Evolutionary conservation across 2,113 vertebrate genomes (phyloP).

Genomic region (Lampris incognitus): DNA sequence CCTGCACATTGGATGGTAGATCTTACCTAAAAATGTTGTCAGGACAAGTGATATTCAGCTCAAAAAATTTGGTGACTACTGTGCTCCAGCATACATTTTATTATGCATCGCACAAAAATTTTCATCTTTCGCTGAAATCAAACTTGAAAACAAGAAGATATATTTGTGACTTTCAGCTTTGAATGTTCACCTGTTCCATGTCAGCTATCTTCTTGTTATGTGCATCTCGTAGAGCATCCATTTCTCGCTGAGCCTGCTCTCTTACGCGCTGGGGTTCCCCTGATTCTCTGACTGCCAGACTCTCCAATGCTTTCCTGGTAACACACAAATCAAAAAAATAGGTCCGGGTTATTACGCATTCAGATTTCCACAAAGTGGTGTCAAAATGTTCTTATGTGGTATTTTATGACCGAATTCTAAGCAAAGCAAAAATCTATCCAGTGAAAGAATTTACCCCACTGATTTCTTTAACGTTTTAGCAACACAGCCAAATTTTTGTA

Average conservation of each 20-base stretch:
- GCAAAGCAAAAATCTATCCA: background rate
- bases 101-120: no score
- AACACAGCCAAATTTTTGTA: no score
- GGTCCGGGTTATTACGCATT: background rate
- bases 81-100: no score
- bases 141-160: background rate
- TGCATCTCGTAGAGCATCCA: conserved; percentile 81
- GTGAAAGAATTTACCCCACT: no score
- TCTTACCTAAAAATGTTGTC: no score
- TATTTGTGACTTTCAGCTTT: background rate
- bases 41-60: no score
- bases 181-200: conserved; percentile 83
- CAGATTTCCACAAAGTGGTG: background rate
- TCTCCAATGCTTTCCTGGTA: conserved; percentile 92
- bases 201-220: conserved; percentile 81
- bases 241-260: conserved; percentile 85
- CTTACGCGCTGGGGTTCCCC: conserved; percentile 84
- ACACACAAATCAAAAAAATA: background rate
- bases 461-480: no score
- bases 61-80: no score
- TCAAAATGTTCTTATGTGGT: background rate
- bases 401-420: background rate
- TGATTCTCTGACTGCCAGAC: conserved; percentile 86
- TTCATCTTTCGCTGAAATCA: background rate
- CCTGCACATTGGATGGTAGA: no score